These are phyloP conservation scores for Epinotia demarniana DNA, from an alignment of 2,888 invertebrate species.

Conservation along the genomic window DNA sequence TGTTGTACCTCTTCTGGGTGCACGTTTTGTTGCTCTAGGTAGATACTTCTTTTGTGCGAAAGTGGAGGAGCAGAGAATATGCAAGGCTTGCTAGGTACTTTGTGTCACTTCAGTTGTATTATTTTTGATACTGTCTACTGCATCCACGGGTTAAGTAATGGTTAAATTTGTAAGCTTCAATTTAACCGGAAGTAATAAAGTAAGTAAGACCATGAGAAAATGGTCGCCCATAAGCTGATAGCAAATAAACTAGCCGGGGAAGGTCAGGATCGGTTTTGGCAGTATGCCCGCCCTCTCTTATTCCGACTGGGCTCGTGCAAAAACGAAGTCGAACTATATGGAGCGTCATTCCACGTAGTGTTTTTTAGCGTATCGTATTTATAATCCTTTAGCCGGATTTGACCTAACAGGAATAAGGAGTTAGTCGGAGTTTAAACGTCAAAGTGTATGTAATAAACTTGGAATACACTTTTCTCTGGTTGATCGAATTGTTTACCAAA, in stretches of 20 bases:
- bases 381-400: slow-evolving; percentile 1
- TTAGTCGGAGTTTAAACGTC: background rate
- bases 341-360: slow-evolving; percentile 7
- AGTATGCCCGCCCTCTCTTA: slow-evolving; percentile 58
- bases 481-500: background rate
- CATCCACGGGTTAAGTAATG: slow-evolving; percentile 2
- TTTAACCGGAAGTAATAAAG: slow-evolving; percentile 55
- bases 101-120: no score
- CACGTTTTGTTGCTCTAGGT: no score
- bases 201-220: slow-evolving; percentile 59
- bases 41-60: no score
- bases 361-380: slow-evolving; percentile 6
- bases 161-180: slow-evolving; percentile 22
- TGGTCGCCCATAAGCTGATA: slow-evolving; percentile 65
- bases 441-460: background rate
- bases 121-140: no score
- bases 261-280: slow-evolving; percentile 69
- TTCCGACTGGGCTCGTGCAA: slow-evolving; percentile 29
- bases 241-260: slow-evolving; percentile 67
- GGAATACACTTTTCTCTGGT: background rate
- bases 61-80: no score
- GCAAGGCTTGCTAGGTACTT: no score
- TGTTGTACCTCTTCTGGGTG: no score
- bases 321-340: slow-evolving; percentile 27
- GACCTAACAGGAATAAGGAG: background rate